A percentile compares a stretch with the other conserved stretches of the same genome.
These are phyloP conservation scores for Gari tellinella DNA, from an alignment of 2,888 invertebrate genomes.

Conservation along the genomic window DNA sequence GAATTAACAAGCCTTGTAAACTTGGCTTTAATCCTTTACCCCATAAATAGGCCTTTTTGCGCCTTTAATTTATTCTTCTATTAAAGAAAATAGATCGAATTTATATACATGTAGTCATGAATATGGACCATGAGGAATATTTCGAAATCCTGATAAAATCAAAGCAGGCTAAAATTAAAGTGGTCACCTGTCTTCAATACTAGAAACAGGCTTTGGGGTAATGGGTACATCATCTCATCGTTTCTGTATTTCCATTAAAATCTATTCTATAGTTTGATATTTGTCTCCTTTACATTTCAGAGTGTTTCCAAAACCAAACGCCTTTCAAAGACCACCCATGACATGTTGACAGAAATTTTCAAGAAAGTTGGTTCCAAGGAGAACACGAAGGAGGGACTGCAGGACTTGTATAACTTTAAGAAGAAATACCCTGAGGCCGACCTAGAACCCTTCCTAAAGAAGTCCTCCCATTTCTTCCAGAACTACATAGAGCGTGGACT, in stretches of 20 bases:
- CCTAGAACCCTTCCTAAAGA: constrained; percentile 92
- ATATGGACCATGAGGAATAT: too few species aligned
- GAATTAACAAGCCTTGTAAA: too few species aligned
- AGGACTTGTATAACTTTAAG: constrained; percentile 91
- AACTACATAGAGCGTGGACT: constrained; percentile 93
- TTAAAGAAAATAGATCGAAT: too few species aligned
- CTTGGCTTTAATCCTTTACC: too few species aligned
- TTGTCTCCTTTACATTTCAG: not conserved
- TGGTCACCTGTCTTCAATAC: too few species aligned
- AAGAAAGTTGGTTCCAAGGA: constrained; percentile 95
- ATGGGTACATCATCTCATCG: not conserved
- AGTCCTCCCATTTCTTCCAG: constrained; percentile 93
- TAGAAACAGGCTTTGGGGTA: not conserved
- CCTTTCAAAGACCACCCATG: constrained; percentile 92
- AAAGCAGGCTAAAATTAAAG: too few species aligned
- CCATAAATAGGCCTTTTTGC: too few species aligned
- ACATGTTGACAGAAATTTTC: constrained; percentile 94
- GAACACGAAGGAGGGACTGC: constrained; percentile 91
- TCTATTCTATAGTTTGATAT: too few species aligned
- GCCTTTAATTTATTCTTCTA: too few species aligned
- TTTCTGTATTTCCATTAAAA: too few species aligned
- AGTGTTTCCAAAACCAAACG: constrained; percentile 77
- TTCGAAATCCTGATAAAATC: too few species aligned
- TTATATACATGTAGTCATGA: too few species aligned
- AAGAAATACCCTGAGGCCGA: constrained; percentile 93